Percentiles rank a stretch among this genome's conserved stretches.
Conservation (phyloP, 2,113 vertebrate genomes). For the Phyllostomus discolor region DNA sequence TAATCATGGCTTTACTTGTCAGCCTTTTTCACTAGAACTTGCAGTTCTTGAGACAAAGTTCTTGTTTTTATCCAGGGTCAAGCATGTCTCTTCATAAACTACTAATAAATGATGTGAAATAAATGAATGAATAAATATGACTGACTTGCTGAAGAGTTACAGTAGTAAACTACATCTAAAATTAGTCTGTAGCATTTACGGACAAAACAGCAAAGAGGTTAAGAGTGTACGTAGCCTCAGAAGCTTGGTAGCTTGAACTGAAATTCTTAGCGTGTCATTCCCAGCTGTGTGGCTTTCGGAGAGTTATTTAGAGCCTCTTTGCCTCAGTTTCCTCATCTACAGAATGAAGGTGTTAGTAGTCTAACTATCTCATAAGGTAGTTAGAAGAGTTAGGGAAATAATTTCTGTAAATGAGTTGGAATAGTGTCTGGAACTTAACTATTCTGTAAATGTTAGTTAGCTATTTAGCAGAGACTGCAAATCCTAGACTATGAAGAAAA, state of each 20-base stretch:
- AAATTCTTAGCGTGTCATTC: background rate
- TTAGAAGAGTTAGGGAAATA: background rate
- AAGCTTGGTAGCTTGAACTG: background rate
- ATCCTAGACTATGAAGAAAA: background rate
- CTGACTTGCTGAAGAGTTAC: background rate
- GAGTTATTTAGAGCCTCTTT: background rate
- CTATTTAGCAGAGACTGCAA: background rate
- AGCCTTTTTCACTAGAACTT: background rate
- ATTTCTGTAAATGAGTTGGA: background rate
- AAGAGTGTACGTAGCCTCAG: background rate
- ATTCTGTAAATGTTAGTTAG: background rate
- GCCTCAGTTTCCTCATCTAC: background rate
- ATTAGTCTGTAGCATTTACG: background rate
- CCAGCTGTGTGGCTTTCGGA: background rate
- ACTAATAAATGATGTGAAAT: background rate
- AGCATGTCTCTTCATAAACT: background rate
- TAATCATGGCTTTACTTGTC: background rate
- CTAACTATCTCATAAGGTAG: background rate
- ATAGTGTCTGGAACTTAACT: background rate
- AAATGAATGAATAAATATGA: background rate
- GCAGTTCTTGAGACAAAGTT: background rate
- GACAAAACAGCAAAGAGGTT: background rate
- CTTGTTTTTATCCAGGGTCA: background rate
- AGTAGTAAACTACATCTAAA: background rate
- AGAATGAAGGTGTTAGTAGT: background rate